These are phyloP conservation scores for Listronotus oregonensis DNA, from an alignment of 1,140 invertebrate genomes.

Conservation along the genomic window DNA sequence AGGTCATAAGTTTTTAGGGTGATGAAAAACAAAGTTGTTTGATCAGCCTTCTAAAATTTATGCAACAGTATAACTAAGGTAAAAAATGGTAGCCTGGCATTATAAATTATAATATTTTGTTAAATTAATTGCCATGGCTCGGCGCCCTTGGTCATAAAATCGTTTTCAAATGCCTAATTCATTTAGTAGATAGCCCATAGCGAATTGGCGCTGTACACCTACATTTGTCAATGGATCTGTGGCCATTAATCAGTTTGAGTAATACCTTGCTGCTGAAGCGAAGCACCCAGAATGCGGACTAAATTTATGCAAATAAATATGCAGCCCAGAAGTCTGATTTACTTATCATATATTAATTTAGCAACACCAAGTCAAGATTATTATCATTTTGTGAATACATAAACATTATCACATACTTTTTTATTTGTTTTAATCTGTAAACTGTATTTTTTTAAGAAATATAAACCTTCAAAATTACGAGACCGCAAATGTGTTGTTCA, in stretches of 20 bases:
- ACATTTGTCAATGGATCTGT: conserved; percentile 38
- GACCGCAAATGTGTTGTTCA: too few species aligned
- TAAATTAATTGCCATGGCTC: conserved; percentile 21
- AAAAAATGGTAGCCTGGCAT: too few species aligned
- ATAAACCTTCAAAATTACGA: too few species aligned
- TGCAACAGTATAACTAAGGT: too few species aligned
- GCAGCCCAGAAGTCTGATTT: conserved; percentile 13
- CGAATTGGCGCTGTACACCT: conserved; percentile 39
- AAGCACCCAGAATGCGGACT: conserved; percentile 15
- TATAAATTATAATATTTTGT: conserved; percentile 21
- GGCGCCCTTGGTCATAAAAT: conserved; percentile 31
- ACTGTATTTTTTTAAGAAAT: too few species aligned
- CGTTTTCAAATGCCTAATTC: conserved; percentile 38
- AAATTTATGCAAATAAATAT: conserved; percentile 36
- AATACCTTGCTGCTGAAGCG: conserved; percentile 33
- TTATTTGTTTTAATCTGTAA: too few species aligned
- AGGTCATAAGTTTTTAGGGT: too few species aligned
- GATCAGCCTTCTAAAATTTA: too few species aligned
- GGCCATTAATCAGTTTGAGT: conserved; percentile 40
- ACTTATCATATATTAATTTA: conserved; percentile 19
- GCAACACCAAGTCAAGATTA: too few species aligned
- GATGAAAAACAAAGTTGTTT: too few species aligned
- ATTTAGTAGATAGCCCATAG: conserved; percentile 39
- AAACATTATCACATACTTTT: too few species aligned
- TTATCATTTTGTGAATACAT: too few species aligned